Percentiles rank a stretch among this genome's conserved stretches.
Conservation (phyloP, 1,140 invertebrate species). For the Planococcus citri region DNA sequence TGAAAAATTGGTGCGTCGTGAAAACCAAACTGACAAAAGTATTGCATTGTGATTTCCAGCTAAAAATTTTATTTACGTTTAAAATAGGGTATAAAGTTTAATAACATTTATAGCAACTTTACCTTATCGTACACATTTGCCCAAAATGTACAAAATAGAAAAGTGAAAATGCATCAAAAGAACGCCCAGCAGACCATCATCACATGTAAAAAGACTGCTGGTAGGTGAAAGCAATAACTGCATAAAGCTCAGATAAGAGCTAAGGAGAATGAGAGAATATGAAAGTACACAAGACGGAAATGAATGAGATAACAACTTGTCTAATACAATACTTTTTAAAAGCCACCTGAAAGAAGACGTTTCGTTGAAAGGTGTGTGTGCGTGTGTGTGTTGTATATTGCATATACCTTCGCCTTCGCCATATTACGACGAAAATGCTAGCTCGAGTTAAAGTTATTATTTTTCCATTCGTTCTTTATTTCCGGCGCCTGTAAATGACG, state of each 20-base stretch:
- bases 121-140: background rate
- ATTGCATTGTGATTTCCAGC: background rate
- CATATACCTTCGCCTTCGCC: background rate
- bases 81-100: background rate
- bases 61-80: background rate
- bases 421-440: too few relatives aligned
- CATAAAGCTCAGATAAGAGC: too few relatives aligned
- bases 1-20: background rate
- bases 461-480: constrained; percentile 1
- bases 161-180: background rate
- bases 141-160: background rate
- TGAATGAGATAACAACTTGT: background rate
- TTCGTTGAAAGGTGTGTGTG: too few relatives aligned
- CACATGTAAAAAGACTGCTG: too few relatives aligned
- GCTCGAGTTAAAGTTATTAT: background rate
- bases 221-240: too few relatives aligned
- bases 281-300: background rate
- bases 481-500: background rate
- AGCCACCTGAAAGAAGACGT: background rate
- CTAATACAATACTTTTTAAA: background rate
- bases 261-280: background rate
- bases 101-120: background rate
- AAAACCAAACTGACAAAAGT: background rate
- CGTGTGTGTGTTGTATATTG: too few relatives aligned
- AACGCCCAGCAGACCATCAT: too few relatives aligned